Evolutionary conservation across 2,797 vertebrate genomes (phyloP).

Genomic region (Craterocephalus amniculus): DNA sequence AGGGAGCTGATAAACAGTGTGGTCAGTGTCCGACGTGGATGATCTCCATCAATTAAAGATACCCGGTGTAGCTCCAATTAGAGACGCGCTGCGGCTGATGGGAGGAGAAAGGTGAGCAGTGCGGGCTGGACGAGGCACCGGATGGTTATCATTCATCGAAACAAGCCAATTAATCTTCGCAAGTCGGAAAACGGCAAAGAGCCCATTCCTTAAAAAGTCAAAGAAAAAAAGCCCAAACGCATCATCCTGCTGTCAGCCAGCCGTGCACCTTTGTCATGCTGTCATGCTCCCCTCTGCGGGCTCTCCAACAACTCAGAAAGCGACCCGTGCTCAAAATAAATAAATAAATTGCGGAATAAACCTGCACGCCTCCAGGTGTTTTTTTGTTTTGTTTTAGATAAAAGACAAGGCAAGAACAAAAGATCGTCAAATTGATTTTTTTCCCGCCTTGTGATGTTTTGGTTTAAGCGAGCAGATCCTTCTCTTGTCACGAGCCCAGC

Average conservation of each 20-base stretch:
- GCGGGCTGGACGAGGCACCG: conserved; percentile 30
- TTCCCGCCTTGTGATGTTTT: not conserved
- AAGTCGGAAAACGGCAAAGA: conserved; percentile 26
- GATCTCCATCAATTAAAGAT: conserved; percentile 59
- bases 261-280: conserved; percentile 66
- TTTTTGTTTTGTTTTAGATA: not conserved
- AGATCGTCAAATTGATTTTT: not conserved
- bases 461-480: conserved; percentile 11
- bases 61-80: conserved; percentile 51
- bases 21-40: conserved; percentile 41
- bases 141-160: conserved; percentile 30
- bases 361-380: no score
- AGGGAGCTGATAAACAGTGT: conserved; percentile 12
- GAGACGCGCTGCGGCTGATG: conserved; percentile 52
- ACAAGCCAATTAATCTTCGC: not conserved
- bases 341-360: not conserved
- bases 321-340: not conserved
- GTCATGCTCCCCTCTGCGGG: conserved; percentile 60
- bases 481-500: conserved; percentile 15
- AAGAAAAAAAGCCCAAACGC: conserved; percentile 32
- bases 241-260: conserved; percentile 59
- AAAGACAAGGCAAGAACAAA: not conserved
- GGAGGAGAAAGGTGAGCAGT: conserved; percentile 40
- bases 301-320: conserved; percentile 41
- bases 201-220: conserved; percentile 68